These are phyloP conservation scores for Manis crassicaudata DNA, from an alignment of 2,797 vertebrate genomes.

Conservation along the genomic window DNA sequence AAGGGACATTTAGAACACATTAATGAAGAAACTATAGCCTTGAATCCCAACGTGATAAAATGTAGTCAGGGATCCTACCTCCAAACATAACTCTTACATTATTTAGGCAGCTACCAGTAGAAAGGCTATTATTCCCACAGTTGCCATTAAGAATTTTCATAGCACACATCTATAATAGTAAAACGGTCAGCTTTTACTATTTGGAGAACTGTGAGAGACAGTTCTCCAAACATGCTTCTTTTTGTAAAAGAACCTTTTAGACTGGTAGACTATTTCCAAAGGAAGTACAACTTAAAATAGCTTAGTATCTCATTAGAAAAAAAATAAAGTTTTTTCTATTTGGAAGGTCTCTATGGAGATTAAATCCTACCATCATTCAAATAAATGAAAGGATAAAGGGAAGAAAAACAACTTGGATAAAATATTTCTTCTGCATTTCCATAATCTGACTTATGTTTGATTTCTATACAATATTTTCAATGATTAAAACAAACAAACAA, in stretches of 20 bases:
- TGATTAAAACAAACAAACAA: constrained; percentile 46
- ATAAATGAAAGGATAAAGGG: constrained; percentile 37
- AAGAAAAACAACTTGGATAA: constrained; percentile 35
- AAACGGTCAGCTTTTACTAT: background rate
- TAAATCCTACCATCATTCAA: constrained; percentile 46
- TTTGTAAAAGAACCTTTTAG: background rate
- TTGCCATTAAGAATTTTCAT: background rate
- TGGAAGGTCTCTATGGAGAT: background rate
- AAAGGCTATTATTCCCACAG: background rate
- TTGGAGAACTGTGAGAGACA: background rate
- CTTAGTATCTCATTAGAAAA: background rate
- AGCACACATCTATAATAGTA: background rate
- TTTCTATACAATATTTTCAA: background rate
- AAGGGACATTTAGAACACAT: background rate
- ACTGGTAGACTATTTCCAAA: background rate
- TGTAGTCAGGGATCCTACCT: background rate
- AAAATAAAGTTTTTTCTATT: background rate
- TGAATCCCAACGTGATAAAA: background rate
- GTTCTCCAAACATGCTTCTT: background rate
- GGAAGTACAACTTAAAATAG: constrained; percentile 34
- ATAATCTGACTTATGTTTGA: constrained; percentile 49
- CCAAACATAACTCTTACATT: background rate
- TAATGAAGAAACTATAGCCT: background rate
- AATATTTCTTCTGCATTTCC: constrained; percentile 32
- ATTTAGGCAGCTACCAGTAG: background rate